Evolutionary conservation across 2,797 vertebrate genomes (phyloP).

Genomic region (Decapterus maruadsi): DNA sequence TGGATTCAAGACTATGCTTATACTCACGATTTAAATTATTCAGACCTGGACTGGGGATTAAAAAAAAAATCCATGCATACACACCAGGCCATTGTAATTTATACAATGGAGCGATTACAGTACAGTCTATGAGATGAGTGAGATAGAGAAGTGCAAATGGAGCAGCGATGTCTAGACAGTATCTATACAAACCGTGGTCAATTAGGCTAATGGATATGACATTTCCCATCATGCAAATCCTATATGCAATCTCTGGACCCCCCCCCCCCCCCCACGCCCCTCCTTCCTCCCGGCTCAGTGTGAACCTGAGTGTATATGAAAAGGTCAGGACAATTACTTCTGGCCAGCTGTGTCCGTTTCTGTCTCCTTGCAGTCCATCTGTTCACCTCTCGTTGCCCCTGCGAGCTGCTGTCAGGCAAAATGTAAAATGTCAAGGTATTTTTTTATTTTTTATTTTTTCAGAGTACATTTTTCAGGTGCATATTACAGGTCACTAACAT

Average conservation of each 20-base stretch:
- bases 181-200: not conserved
- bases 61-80: not conserved
- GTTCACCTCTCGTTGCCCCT: constrained; percentile 19
- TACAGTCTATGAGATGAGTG: no score
- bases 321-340: constrained; percentile 68
- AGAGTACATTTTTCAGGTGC: not conserved
- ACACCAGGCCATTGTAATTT: not conserved
- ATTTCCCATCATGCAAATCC: constrained; percentile 48
- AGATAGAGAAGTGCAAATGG: not conserved
- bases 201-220: constrained; percentile 35
- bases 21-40: not conserved
- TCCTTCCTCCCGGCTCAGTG: constrained; percentile 1
- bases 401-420: constrained; percentile 26
- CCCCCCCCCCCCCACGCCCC: not conserved
- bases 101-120: not conserved
- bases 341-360: constrained; percentile 56
- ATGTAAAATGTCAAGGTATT: constrained; percentile 5
- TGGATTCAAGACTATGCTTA: no score
- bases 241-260: not conserved
- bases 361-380: constrained; percentile 57
- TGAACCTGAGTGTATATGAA: constrained; percentile 45
- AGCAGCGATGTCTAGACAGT: not conserved
- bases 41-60: not conserved
- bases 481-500: constrained; percentile 1
- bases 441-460: not conserved